Evolutionary conservation across 2,113 vertebrate genomes (phyloP), one percentile per base, ranked within the genome.

Genomic region (Benitochromis conjunctus): DNA sequence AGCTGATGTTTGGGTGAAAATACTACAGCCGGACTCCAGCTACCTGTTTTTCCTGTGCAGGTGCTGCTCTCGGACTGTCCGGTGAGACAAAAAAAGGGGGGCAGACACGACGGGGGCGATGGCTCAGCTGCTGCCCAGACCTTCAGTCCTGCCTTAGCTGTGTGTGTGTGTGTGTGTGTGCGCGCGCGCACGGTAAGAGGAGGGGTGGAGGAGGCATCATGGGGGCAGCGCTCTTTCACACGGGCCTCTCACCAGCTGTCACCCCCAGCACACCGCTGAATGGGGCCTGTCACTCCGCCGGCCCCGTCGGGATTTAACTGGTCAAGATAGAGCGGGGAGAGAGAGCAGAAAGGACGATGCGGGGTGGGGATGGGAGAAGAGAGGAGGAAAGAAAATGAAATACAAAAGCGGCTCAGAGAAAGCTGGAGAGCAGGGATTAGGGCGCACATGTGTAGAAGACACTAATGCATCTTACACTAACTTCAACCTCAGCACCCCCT

Each of bases 171-270:
- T 56, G 66, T 74, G 43, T 48, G 46, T 74, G 41, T 74, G 38
- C 74, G 41, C 41, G 69, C 38, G 29, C 41, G 51, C 34, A 8
- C 9, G 24, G 36, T 41, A 14, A 69, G 53, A 87, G 84, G 84
- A 64, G 86, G 91, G 87, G 85, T 60, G 83, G 57, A 1, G 64
- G 86, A 88, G 85, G 88, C 89, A 88, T 90, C 87, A 60, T 8
- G 82, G 88, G 92, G 88, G 85, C 86, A 88, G 76, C 94, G 90
- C 96, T 96, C 97, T 98, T 98, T 98, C 97, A 98, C 96, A 90
- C 80, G 94, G 95, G 95, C 96, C 96, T 96, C 97, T 96, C 96
- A 97, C 97, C 98, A 99, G 98, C 98, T 99, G 98, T 98, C 98
- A 98, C 96, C 97, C 96, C 97, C 96, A 96, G 96, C 96, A 96